Evolutionary conservation across 2,797 vertebrate genomes (phyloP), one percentile per base, ranked within the genome.

Genomic region (Eurystomus glaucurus): DNA sequence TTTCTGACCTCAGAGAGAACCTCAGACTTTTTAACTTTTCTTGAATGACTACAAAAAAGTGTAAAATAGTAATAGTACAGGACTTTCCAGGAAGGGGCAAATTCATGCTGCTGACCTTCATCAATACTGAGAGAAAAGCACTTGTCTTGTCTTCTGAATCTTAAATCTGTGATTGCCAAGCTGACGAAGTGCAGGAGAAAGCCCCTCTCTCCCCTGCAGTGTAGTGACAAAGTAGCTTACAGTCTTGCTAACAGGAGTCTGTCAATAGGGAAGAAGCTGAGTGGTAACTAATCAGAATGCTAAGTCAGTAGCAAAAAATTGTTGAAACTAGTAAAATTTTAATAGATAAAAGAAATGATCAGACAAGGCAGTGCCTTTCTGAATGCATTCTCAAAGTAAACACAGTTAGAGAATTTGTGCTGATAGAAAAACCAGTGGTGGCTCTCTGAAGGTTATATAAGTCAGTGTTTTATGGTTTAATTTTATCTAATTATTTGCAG

Each of bases 21-120:
- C 62, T 93, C 60, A 66, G 52, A 39, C 55, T 89, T 96, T 72
- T 84, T 85, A 92, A 90, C 71, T 68, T 93, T 80, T 93, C 85
- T 87, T 77, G 31, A 70, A 71, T 83, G 55, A 43, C 45, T 82
- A 68, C 68, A 87, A 9, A 1, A 6, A 86, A 90, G 72, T 88
- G 57, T 86, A 57, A 74, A 86, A 75, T 80, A 83, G 10, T 64
- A 75, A 52, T 64, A 88, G 43, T 75, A 41, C 0, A 2, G 33
- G 60, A 45, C 64, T 88, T 89, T 37, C 11, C 68, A 77, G 71
- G 41, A 89, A 87, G 25, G 28, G 35, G 85, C 16, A 43, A 74
- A 77, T 85, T 82, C 81, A 55, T 92, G 33, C 46, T 89, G 51
- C 62, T 82, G 55, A 60, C 66, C 64, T 70, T 74, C 48, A 28